These are phyloP conservation scores for Tuta absoluta DNA, from an alignment of 2,888 invertebrate genomes.

Conservation along the genomic window DNA sequence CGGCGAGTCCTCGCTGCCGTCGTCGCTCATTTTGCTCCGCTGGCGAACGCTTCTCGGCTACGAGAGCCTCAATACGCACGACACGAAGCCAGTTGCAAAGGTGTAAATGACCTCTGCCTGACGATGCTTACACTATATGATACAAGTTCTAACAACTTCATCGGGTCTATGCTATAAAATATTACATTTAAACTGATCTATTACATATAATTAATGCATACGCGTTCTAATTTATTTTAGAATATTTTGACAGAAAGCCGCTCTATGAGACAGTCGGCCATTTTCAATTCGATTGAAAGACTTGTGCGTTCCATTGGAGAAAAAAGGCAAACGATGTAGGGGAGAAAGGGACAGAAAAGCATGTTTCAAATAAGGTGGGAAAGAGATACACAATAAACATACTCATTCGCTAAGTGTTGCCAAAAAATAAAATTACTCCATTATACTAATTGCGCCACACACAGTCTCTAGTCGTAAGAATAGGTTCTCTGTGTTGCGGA, in stretches of 20 bases:
- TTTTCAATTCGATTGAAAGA: constrained; percentile 55
- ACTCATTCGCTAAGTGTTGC: background rate
- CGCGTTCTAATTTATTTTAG: constrained; percentile 58
- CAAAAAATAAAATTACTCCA: background rate
- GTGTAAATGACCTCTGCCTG: constrained; percentile 72
- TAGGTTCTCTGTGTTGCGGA: no score
- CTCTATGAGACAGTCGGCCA: constrained; percentile 74
- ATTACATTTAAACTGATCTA: constrained; percentile 46
- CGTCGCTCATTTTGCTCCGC: constrained; percentile 65
- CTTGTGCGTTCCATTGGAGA: constrained; percentile 8
- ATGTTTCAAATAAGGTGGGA: background rate
- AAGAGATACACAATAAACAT: background rate
- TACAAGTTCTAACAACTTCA: constrained; percentile 50
- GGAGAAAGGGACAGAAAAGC: background rate
- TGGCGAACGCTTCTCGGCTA: constrained; percentile 46
- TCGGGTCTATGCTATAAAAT: constrained; percentile 51
- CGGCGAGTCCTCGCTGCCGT: constrained; percentile 62
- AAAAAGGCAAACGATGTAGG: background rate
- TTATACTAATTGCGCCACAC: background rate
- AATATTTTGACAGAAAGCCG: constrained; percentile 80
- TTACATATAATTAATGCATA: constrained; percentile 45
- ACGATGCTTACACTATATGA: constrained; percentile 49
- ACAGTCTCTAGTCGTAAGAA: no score
- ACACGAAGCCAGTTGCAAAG: constrained; percentile 70
- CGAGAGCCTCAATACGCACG: constrained; percentile 53